Percentiles rank a stretch among this genome's conserved stretches.
Evolutionary conservation across 2,888 invertebrate genomes (phyloP).

Genomic region (Cephus pygmeus): DNA sequence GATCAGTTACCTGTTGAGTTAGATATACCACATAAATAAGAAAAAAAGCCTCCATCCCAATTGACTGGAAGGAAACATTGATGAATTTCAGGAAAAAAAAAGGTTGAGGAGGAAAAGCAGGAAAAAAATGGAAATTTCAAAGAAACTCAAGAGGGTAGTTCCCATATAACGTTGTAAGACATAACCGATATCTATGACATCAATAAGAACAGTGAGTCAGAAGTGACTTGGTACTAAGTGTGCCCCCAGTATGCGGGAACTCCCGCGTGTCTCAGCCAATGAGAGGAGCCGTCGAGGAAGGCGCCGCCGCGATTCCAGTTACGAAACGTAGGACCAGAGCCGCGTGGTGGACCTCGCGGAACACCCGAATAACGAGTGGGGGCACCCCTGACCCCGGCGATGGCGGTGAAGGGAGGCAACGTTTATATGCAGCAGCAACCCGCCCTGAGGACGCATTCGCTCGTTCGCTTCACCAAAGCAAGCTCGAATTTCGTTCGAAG

Average conservation of each 20-base stretch:
- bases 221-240: neutral
- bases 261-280: slow-evolving; percentile 27
- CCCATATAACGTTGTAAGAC: neutral
- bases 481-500: slow-evolving; percentile 32
- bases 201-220: slow-evolving; percentile 1
- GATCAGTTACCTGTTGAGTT: neutral
- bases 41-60: neutral
- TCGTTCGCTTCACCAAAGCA: slow-evolving; percentile 64
- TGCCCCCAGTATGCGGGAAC: slow-evolving; percentile 19
- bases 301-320: slow-evolving; percentile 23
- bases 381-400: slow-evolving; percentile 64
- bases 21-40: neutral
- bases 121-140: neutral
- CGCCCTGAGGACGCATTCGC: slow-evolving; percentile 65
- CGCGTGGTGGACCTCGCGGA: slow-evolving; percentile 42
- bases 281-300: slow-evolving; percentile 10
- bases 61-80: neutral
- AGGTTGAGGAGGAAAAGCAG: neutral
- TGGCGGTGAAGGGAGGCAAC: slow-evolving; percentile 65
- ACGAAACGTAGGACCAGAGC: slow-evolving; percentile 28
- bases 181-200: neutral
- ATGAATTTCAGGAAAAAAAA: neutral
- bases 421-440: slow-evolving; percentile 64
- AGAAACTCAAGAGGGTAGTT: neutral
- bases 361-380: slow-evolving; percentile 61